These are phyloP conservation scores for Willowsia nigromaculata DNA, from an alignment of 2,888 invertebrate species.

Conservation along the genomic window DNA sequence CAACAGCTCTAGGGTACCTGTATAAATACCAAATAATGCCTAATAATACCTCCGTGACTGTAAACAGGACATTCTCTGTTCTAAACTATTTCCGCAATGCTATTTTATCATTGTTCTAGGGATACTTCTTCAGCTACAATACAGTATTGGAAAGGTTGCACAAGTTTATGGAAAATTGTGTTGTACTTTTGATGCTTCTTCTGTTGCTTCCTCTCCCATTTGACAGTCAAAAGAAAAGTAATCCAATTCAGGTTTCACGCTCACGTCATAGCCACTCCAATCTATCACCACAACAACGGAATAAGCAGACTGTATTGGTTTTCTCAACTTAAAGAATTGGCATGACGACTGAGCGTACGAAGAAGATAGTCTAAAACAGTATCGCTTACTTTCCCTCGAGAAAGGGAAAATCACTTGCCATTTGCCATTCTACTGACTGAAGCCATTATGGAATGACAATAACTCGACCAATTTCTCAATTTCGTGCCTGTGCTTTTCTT, in stretches of 20 bases:
- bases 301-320: neutral
- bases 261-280: neutral
- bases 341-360: neutral
- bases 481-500: neutral
- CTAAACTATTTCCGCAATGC: no score
- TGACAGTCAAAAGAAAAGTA: neutral
- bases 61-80: no score
- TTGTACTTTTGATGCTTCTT: neutral
- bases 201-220: conserved; percentile 17
- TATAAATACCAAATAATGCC: no score
- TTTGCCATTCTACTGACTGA: neutral
- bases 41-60: no score
- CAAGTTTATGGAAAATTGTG: neutral
- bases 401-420: neutral
- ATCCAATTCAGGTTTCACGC: neutral
- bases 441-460: neutral
- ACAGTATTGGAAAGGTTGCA: neutral
- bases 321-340: neutral
- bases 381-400: neutral
- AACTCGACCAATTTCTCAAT: neutral
- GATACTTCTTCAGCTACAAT: no score
- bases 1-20: no score
- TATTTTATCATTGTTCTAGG: no score
- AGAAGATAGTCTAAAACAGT: neutral
- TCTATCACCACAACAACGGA: neutral